phyloP scores from a whole-genome alignment of 2,888 invertebrate species.

The Drosophila neonasuta region DNA sequence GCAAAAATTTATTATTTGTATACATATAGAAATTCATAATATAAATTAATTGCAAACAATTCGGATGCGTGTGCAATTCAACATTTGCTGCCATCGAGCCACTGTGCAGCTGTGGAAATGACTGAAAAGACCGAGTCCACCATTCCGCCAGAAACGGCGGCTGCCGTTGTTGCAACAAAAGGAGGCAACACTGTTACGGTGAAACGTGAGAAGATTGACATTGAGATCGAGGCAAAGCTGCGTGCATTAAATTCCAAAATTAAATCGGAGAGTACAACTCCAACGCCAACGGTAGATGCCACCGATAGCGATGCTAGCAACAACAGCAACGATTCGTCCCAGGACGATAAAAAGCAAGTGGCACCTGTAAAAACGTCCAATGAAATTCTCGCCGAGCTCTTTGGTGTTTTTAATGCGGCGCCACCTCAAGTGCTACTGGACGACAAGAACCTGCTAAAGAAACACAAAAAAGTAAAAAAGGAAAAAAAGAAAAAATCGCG shows the following conservation, averaged over 20 bases:
- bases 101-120: conserved; percentile 40
- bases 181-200: conserved; percentile 40
- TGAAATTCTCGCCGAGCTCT: conserved; percentile 92
- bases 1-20: conserved; percentile 36
- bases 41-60: conserved; percentile 13
- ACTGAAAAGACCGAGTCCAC: conserved; percentile 52
- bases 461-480: conserved; percentile 81
- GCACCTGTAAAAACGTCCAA: conserved; percentile 81
- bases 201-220: conserved; percentile 79
- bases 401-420: conserved; percentile 86
- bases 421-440: conserved; percentile 85
- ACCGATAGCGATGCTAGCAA: conserved; percentile 43
- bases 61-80: conserved; percentile 15
- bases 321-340: conserved; percentile 33
- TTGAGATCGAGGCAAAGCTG: conserved; percentile 78
- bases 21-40: conserved; percentile 19
- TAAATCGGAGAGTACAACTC: conserved; percentile 44
- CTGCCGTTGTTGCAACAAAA: not conserved
- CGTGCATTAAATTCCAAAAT: conserved; percentile 54
- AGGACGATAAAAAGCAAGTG: conserved; percentile 79
- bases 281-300: conserved; percentile 16
- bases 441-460: conserved; percentile 80
- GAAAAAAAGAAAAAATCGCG: conserved; percentile 79
- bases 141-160: conserved; percentile 16
- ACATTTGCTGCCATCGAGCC: conserved; percentile 2